Evolutionary conservation across 2,797 vertebrate genomes (phyloP), one percentile per base, ranked within the genome.

Genomic region (Gallirallus australis): DNA sequence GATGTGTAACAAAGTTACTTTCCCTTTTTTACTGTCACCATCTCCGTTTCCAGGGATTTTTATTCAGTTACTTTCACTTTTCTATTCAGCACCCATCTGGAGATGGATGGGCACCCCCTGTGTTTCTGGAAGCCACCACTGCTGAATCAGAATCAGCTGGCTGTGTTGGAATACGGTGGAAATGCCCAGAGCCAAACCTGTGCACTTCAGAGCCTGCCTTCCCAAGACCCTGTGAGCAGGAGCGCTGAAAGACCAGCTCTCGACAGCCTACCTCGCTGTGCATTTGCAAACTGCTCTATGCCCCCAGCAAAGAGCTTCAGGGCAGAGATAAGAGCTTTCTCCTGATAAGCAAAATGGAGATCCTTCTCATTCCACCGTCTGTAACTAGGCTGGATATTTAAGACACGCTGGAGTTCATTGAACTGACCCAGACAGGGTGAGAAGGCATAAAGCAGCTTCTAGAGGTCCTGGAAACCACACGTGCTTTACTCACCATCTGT

Each of bases 31-130:
- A 40, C 89, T 96, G 91, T 95, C 89, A 95, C 86, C 78, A 72
- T 92, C 75, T 95, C 84, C 0, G 4, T 97, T 94, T 96, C 82
- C 90, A 68, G 52, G 61, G 71, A 54, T 91, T 94, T 97, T 96
- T 93, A 97, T 97, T 89, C 82, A 63, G 79, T 96, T 96, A 89
- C 68, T 89, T 93, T 57, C 69, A 93, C 92, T 91, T 95, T 96
- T 93, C 95, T 91, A 69, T 95, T 95, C 91, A 85, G 71, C 90
- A 89, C 91, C 66, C 30, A 2, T 82, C 63, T 73, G 64, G 82
- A 96, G 94, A 96, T 89, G 50, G 50, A 96, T 96, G 75, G 45
- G 28, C 8, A 15, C n/a, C 90, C 73, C 35, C 35, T 89, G 47
- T 56, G 16, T 77, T 94, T 94, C 84, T 92, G 89, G 68, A 96